These are phyloP conservation scores for Arctocebus calabarensis DNA, from an alignment of 2,797 vertebrate genomes.

Conservation along the genomic window DNA sequence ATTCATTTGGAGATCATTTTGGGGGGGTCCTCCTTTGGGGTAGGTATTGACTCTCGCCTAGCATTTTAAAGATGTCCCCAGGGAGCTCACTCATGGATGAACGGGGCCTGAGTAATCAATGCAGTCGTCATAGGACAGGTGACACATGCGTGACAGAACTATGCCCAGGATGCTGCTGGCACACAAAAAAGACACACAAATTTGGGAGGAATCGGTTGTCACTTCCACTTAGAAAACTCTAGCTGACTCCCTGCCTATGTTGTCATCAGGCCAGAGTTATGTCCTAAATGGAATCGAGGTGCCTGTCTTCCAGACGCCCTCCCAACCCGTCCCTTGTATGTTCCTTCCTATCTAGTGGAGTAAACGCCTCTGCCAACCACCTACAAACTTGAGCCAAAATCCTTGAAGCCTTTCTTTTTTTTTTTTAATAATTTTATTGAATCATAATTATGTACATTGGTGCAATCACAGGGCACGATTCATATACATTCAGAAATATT, in stretches of 20 bases:
- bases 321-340: not conserved
- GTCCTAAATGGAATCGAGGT: not conserved
- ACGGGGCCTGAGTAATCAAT: not conserved
- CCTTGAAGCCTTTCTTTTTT: not conserved
- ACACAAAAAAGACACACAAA: not conserved
- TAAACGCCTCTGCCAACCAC: not conserved
- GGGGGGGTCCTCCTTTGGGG: not conserved
- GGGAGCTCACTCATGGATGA: not conserved
- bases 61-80: not conserved
- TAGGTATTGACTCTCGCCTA: not conserved
- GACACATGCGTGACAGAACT: not conserved
- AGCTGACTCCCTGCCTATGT: not conserved
- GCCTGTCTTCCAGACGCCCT: not conserved
- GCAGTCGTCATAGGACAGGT: not conserved
- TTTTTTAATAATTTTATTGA: too few relatives aligned
- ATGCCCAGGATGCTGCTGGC: too few relatives aligned
- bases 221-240: not conserved
- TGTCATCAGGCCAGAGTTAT: not conserved
- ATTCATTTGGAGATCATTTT: not conserved
- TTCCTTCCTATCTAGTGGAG: not conserved
- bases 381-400: not conserved
- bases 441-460: too few relatives aligned
- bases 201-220: not conserved
- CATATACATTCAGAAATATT: too few relatives aligned
- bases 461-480: too few relatives aligned